phyloP scores from a whole-genome alignment of 2,888 invertebrate genomes.

The Scrobipalpa costella region DNA sequence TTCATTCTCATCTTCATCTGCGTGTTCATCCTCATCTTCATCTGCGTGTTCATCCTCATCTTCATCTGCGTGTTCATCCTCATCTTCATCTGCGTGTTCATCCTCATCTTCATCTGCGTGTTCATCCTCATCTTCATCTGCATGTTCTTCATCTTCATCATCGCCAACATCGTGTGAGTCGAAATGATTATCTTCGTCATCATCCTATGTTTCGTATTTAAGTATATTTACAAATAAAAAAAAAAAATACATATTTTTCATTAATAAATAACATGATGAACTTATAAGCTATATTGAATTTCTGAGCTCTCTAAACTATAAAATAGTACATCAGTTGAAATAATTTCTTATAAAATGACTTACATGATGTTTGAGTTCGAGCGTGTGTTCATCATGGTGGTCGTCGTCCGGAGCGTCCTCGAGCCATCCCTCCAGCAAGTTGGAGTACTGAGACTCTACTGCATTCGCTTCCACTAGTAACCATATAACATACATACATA shows the following conservation, averaged over 20 bases:
- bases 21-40: constrained; percentile 42
- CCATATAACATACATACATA: constrained; percentile 20
- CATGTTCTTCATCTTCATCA: constrained; percentile 43
- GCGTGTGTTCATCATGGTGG: constrained; percentile 77
- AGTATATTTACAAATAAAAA: not conserved
- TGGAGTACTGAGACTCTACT: constrained; percentile 86
- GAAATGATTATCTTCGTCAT: constrained; percentile 49
- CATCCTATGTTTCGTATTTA: constrained; percentile 38
- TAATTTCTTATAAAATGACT: too few relatives aligned
- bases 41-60: constrained; percentile 48
- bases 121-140: constrained; percentile 44
- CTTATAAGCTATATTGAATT: too few relatives aligned
- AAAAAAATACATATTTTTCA: not conserved
- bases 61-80: constrained; percentile 45
- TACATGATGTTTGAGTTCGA: constrained; percentile 76
- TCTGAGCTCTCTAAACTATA: too few relatives aligned
- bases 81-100: constrained; percentile 52
- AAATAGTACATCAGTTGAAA: too few relatives aligned
- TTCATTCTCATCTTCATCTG: constrained; percentile 42
- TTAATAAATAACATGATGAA: too few relatives aligned
- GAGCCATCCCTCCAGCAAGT: constrained; percentile 89
- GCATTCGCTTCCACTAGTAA: constrained; percentile 71
- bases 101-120: constrained; percentile 43
- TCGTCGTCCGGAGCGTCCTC: constrained; percentile 81
- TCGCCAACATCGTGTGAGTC: constrained; percentile 33